These are phyloP conservation scores for Scolanthus callimorphus DNA, from an alignment of 92 coral and sea anemone genomes.

Conservation along the genomic window DNA sequence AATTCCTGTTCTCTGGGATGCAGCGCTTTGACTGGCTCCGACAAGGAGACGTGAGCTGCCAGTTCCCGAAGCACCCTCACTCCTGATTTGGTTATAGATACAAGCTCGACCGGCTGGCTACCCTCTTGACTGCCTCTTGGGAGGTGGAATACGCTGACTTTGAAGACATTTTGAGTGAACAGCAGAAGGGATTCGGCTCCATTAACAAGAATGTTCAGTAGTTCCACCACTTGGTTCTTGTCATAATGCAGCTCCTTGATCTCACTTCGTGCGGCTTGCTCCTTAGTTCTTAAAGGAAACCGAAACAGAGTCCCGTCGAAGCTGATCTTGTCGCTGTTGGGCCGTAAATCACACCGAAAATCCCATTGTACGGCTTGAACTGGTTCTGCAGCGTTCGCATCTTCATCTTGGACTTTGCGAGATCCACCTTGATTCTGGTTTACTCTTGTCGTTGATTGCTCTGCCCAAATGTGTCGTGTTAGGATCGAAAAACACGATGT, in stretches of 20 bases:
- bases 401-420: conserved; percentile 29
- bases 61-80: conserved; percentile 15
- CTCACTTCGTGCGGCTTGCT: conserved; percentile 62
- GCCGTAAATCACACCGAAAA: conserved; percentile 81
- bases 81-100: conserved; percentile 51
- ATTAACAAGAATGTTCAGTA: conserved; percentile 38
- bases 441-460: conserved; percentile 56
- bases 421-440: conserved; percentile 67
- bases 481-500: conserved; percentile 69
- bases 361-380: conserved; percentile 78
- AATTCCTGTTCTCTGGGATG: conserved; percentile 36
- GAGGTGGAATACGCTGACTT: conserved; percentile 57
- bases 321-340: conserved; percentile 23
- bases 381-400: conserved; percentile 54
- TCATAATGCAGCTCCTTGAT: conserved; percentile 62
- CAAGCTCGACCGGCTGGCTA: conserved; percentile 35
- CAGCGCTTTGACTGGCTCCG: conserved; percentile 27
- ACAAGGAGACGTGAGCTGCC: conserved; percentile 23
- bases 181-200: conserved; percentile 72
- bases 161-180: conserved; percentile 72
- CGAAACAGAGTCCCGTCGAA: conserved; percentile 84
- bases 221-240: conserved; percentile 43
- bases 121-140: conserved; percentile 13
- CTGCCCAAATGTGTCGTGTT: conserved; percentile 64
- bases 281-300: conserved; percentile 73